These are phyloP conservation scores for Oppia nitens DNA, from an alignment of 1,140 invertebrate genomes.

Conservation along the genomic window DNA sequence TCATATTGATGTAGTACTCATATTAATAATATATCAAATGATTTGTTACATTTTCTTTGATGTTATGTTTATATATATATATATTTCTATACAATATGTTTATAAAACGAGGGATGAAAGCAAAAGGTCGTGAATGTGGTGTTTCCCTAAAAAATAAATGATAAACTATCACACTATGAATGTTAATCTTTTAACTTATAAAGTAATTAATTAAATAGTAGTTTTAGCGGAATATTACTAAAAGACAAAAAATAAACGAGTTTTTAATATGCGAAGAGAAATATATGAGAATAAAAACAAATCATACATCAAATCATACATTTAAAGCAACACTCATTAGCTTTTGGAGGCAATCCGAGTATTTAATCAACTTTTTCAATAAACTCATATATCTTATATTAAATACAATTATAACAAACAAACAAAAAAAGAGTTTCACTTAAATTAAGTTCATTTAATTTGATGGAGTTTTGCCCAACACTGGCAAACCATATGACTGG, in stretches of 20 bases:
- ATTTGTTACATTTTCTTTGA: too few species aligned
- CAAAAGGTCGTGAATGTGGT: too few species aligned
- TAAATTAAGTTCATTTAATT: too few species aligned
- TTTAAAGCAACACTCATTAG: not conserved
- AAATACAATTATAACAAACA: not conserved
- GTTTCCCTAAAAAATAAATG: too few species aligned
- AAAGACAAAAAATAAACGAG: not conserved
- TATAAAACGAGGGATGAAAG: too few species aligned
- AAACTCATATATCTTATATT: not conserved
- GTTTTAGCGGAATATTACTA: not conserved
- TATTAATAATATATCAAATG: too few species aligned
- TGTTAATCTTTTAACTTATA: not conserved
- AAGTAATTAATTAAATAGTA: not conserved
- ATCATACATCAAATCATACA: not conserved
- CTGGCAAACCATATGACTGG: too few species aligned
- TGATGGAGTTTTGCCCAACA: too few species aligned
- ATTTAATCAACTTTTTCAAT: not conserved
- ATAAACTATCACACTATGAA: not conserved
- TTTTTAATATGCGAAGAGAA: not conserved
- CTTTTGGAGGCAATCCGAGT: not conserved
- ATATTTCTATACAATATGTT: too few species aligned
- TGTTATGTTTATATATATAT: too few species aligned
- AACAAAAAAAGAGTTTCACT: too few species aligned
- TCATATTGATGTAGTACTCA: too few species aligned
- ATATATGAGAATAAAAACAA: not conserved